These are phyloP conservation scores for Rhea americana DNA, from an alignment of 2,113 vertebrate species.

Conservation along the genomic window DNA sequence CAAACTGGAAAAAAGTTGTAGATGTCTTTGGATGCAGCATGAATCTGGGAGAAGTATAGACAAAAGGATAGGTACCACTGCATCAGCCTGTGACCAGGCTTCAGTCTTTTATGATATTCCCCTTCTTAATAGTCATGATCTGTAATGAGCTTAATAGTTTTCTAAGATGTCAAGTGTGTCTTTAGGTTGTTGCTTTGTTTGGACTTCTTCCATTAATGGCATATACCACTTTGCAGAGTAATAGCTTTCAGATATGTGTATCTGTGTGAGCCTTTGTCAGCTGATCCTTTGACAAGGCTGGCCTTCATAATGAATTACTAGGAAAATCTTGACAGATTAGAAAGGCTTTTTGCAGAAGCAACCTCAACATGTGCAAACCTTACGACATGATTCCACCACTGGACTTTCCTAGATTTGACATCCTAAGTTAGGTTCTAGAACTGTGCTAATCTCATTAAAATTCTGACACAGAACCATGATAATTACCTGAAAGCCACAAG, in stretches of 20 bases:
- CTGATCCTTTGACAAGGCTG: fast-evolving
- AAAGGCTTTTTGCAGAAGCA: neutral
- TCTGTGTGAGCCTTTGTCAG: neutral
- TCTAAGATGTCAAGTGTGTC: neutral
- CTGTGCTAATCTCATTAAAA: neutral
- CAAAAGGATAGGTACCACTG: too few species aligned
- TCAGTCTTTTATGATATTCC: neutral
- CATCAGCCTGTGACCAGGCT: neutral
- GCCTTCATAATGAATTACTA: too few species aligned
- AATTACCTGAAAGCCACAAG: neutral
- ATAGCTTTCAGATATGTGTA: neutral
- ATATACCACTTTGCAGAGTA: neutral
- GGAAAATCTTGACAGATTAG: neutral
- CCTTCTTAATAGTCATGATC: neutral
- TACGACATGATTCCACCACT: fast-evolving
- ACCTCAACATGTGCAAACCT: neutral
- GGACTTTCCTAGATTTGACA: neutral
- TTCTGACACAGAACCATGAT: neutral
- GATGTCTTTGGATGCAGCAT: neutral
- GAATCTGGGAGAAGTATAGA: neutral
- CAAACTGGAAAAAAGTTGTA: neutral
- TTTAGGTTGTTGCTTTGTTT: neutral
- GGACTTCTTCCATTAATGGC: too few species aligned
- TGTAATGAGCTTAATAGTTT: neutral
- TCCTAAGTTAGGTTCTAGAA: neutral